Evolutionary conservation across 2,113 vertebrate species (phyloP).

Genomic region (Cephalopterus ornatus): DNA sequence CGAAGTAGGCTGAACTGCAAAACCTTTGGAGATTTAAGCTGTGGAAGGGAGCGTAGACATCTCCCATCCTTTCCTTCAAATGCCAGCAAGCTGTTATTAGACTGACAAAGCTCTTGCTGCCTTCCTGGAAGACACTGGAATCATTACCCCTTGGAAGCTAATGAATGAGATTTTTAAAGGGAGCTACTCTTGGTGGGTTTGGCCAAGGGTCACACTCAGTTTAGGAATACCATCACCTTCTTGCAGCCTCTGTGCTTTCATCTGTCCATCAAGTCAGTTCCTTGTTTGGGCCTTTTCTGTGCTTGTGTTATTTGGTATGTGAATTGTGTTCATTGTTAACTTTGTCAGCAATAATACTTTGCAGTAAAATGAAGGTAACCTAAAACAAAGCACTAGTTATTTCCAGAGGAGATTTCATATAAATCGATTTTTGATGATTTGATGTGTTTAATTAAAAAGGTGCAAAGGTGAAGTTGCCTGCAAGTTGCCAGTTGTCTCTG

Average conservation of each 20-base stretch:
- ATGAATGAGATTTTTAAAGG: background rate
- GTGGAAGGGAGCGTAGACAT: background rate
- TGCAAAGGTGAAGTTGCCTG: background rate
- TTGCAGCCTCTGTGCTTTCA: background rate
- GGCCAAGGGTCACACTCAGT: background rate
- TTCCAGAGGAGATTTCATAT: background rate
- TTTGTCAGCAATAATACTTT: background rate
- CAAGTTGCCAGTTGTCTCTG: background rate
- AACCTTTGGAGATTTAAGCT: background rate
- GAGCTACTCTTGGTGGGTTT: background rate
- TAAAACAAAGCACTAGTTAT: background rate
- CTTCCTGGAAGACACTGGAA: background rate
- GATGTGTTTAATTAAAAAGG: background rate
- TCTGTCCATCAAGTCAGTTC: background rate
- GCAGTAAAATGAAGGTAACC: background rate
- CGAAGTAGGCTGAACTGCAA: background rate
- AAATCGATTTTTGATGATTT: background rate
- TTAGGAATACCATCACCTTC: background rate
- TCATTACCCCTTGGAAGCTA: background rate
- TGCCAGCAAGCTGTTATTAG: background rate
- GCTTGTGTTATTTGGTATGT: background rate
- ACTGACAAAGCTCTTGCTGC: background rate
- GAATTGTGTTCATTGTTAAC: background rate
- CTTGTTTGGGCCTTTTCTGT: background rate
- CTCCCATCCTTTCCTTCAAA: background rate